These are phyloP conservation scores for Drosophila parabipectinata DNA, from an alignment of 1,140 invertebrate species.

Conservation along the genomic window DNA sequence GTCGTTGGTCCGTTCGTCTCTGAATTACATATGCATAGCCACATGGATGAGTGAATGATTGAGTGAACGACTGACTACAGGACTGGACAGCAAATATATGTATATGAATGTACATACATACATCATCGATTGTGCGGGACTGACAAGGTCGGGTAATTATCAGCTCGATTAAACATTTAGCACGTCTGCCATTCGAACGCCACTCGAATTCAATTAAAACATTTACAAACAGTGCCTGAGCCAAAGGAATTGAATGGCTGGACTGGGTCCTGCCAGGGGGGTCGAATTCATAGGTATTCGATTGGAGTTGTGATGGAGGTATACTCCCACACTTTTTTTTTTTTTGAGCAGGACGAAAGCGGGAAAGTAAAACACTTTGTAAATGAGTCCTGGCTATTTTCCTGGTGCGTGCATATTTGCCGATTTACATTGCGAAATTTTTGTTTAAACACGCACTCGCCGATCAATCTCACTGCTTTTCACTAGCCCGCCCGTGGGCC, in stretches of 20 bases:
- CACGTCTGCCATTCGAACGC: conserved; percentile 47
- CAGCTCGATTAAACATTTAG: conserved; percentile 53
- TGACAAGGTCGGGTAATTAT: conserved; percentile 55
- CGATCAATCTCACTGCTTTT: conserved; percentile 46
- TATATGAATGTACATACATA: not conserved
- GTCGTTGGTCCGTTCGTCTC: not conserved
- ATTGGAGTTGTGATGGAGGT: not conserved
- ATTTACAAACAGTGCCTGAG: conserved; percentile 58
- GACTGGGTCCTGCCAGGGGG: not conserved
- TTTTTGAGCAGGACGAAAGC: not conserved
- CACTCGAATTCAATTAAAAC: conserved; percentile 73
- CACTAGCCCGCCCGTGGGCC: conserved; percentile 4
- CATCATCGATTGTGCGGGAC: conserved; percentile 16
- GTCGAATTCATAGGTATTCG: not conserved
- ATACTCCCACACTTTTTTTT: not conserved
- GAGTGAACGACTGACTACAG: not conserved
- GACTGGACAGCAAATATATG: conserved; percentile 1
- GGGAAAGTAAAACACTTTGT: conserved; percentile 42
- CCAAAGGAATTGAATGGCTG: conserved; percentile 26
- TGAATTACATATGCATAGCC: not conserved
- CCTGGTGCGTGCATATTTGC: conserved; percentile 48
- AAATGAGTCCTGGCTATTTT: conserved; percentile 27
- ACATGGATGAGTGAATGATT: not conserved
- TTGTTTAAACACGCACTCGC: conserved; percentile 63
- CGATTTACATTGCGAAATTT: conserved; percentile 69